Base-by-base conservation (phyloP, 2,797 vertebrate species). In the Botia almorhae region DNA sequence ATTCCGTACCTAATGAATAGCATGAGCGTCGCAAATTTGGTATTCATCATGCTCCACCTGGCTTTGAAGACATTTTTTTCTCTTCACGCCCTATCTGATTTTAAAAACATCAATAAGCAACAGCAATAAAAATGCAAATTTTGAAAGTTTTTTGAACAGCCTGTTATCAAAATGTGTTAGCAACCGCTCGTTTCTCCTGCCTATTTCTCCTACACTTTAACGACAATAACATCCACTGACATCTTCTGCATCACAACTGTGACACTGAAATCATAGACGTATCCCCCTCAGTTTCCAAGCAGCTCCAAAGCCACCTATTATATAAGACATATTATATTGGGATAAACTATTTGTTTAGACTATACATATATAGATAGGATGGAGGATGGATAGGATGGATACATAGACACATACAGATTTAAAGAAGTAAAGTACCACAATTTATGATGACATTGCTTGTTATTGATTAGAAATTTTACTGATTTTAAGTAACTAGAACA, bases 101-200 rank as follows among this genome's bases (percentile, higher is more conserved):
- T 19, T 13, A 61, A 80, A 58, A 74, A 72, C 21, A 55, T 43
- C 17, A 89, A 87, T 72, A 83, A 88, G 86, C 85, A 89, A 84
- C 65, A 81, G 86, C 83, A 88, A 90, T 91, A 92, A 91, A 93
- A 90, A 93, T 91, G 89, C 81, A 78, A 93, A 93, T 92, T 81
- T 33, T 29, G 55, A 19, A 60, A 61, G 51, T 68, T 82, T 84
- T 64, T 36, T 12, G 53, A 8, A 70, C 76, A 76, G 81, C 65
- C 16, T 29, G 64, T 78, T 83, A 88, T 88, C 83, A 55, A 78
- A 87, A 83, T 76, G 69, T 81, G 83, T 84, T 82, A 51, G 64
- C 84, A 76, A 80, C 75, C 21, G 23, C 81, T 87, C 78, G 83
- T 84, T 82, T 81, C 67, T 87, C 84, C 80, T 64, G 74, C 36